Conservation (phyloP, 2,888 invertebrate species). For the Octonoba sinensis region DNA sequence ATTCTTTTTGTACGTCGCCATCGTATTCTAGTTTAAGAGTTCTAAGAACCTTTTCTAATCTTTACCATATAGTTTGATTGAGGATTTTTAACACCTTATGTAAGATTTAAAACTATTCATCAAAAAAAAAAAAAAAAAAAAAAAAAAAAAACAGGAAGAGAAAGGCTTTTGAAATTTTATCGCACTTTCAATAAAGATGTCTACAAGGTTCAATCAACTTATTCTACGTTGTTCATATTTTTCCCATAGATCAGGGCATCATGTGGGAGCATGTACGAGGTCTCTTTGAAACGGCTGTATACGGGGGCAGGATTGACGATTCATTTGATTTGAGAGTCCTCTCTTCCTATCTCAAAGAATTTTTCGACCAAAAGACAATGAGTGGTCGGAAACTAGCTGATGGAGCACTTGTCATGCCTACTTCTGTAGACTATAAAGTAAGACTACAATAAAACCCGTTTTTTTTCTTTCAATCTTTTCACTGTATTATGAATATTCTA, state of each 20-base stretch:
- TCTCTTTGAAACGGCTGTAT: slow-evolving; percentile 83
- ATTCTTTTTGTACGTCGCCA: too few species aligned
- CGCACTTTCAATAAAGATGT: too few species aligned
- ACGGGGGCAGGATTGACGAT: slow-evolving; percentile 88
- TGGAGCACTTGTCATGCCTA: slow-evolving; percentile 44
- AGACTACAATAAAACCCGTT: not conserved
- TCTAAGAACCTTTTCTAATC: too few species aligned
- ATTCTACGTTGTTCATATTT: too few species aligned
- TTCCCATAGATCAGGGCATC: slow-evolving; percentile 59
- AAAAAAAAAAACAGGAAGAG: too few species aligned
- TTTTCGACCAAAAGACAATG: slow-evolving; percentile 74
- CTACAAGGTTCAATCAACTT: too few species aligned
- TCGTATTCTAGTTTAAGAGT: too few species aligned
- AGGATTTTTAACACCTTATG: too few species aligned
- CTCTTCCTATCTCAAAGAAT: slow-evolving; percentile 78
- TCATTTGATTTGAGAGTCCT: slow-evolving; percentile 80
- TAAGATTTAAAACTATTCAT: too few species aligned
- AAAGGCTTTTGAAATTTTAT: too few species aligned
- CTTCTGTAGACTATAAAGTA: slow-evolving; percentile 62
- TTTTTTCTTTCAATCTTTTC: not conserved
- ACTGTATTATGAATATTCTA: not conserved
- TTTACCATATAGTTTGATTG: too few species aligned
- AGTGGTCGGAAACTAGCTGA: slow-evolving; percentile 37
- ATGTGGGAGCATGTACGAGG: slow-evolving; percentile 85
- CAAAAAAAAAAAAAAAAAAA: too few species aligned